Conservation (phyloP, 2,113 vertebrate species). For the Ictalurus furcatus region DNA sequence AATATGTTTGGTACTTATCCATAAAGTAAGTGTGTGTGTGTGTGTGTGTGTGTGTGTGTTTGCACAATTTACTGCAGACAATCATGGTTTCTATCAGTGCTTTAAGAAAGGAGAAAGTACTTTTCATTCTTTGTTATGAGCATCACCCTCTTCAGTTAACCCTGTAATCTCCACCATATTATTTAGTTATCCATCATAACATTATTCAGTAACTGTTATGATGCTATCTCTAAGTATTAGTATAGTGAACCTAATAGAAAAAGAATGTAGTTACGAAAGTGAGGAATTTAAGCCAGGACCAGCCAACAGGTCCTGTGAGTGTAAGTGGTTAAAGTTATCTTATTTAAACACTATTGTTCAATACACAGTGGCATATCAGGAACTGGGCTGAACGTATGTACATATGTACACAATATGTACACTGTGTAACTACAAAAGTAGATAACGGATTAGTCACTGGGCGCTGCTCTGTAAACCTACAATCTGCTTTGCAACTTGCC, state of each 20-base stretch:
- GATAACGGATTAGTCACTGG: slow-evolving; percentile 46
- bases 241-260: background rate
- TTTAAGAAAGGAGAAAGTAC: background rate
- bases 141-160: background rate
- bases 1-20: slow-evolving; percentile 50
- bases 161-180: background rate
- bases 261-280: background rate
- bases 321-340: slow-evolving; percentile 15
- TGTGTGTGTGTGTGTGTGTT: slow-evolving; percentile 24
- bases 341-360: slow-evolving; percentile 10
- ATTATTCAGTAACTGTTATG: background rate
- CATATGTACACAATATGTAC: slow-evolving; percentile 27
- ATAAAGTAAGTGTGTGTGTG: slow-evolving; percentile 2
- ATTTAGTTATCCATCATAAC: background rate
- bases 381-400: slow-evolving; percentile 22
- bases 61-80: slow-evolving; percentile 20
- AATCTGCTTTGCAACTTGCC: slow-evolving; percentile 38
- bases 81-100: background rate
- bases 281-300: background rate
- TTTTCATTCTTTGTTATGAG: background rate
- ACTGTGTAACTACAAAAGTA: slow-evolving; percentile 42
- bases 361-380: slow-evolving; percentile 18
- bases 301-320: background rate
- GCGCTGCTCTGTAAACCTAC: slow-evolving; percentile 34
- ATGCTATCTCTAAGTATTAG: background rate